A percentile compares a stretch with the other conserved stretches of the same genome.
Evolutionary conservation across 2,888 invertebrate genomes (phyloP).

Genomic region (Hololepta plana): DNA sequence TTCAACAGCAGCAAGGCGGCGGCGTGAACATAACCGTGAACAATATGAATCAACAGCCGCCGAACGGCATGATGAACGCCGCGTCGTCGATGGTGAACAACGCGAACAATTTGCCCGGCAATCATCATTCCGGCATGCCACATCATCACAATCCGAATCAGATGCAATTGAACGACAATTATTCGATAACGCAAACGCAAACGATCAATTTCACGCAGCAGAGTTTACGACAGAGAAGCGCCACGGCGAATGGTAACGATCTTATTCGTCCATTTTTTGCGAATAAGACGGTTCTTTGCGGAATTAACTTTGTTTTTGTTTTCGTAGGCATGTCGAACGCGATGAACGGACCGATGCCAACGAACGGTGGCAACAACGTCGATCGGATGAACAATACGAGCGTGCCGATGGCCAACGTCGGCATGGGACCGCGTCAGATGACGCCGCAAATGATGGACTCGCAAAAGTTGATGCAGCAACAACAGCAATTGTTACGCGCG

Average conservation of each 20-base stretch:
- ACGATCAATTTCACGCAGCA: constrained; percentile 74
- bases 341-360: constrained; percentile 11
- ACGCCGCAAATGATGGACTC: constrained; percentile 20
- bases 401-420: constrained; percentile 10
- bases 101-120: constrained; percentile 7
- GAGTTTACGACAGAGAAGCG: constrained; percentile 37
- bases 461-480: constrained; percentile 24
- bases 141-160: constrained; percentile 18
- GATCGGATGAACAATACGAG: too few species aligned
- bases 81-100: constrained; percentile 5
- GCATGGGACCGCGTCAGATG: constrained; percentile 11
- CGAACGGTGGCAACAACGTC: constrained; percentile 11
- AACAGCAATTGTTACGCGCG: constrained; percentile 37
- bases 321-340: constrained; percentile 9
- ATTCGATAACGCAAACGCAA: constrained; percentile 67
- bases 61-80: constrained; percentile 4
- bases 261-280: not conserved
- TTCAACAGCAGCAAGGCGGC: not conserved
- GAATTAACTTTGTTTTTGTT: constrained; percentile 1
- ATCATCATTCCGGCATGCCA: constrained; percentile 11
- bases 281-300: constrained; percentile 1
- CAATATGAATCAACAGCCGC: constrained; percentile 1
- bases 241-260: constrained; percentile 17
- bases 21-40: too few species aligned
- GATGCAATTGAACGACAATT: constrained; percentile 32